Percentiles rank a stretch among this genome's conserved stretches.
Conservation (phyloP, 2,888 invertebrate species). For the Drosophila pseudotalamancana region DNA sequence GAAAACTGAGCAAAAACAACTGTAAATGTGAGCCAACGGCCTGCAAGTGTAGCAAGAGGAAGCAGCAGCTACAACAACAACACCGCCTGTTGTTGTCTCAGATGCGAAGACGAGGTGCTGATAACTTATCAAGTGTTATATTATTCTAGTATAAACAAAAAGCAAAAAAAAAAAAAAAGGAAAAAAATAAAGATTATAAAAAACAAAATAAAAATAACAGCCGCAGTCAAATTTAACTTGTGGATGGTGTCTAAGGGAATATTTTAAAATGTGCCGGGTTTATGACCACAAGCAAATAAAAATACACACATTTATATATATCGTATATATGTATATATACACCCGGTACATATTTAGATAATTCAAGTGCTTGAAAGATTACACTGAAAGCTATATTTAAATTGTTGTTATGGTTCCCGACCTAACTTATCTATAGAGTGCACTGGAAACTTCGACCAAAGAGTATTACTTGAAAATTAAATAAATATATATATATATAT, state of each 20-base stretch:
- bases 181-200: conserved; percentile 14
- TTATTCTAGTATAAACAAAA: conserved; percentile 53
- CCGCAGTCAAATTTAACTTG: conserved; percentile 17
- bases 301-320: neutral
- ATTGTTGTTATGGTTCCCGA: conserved; percentile 7
- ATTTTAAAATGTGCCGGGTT: conserved; percentile 8
- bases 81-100: conserved; percentile 56
- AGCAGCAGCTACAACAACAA: conserved; percentile 39
- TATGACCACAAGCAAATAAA: conserved; percentile 9
- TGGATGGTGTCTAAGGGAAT: conserved; percentile 20
- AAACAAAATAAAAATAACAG: conserved; percentile 19
- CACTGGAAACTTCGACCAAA: conserved; percentile 10
- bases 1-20: conserved; percentile 42
- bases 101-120: conserved; percentile 53
- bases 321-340: neutral
- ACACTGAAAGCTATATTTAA: conserved; percentile 27
- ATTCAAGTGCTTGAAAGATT: conserved; percentile 13
- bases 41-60: conserved; percentile 71
- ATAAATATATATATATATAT: neutral
- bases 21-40: conserved; percentile 77
- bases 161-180: neutral
- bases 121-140: conserved; percentile 75
- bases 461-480: conserved; percentile 3
- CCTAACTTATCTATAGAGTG: conserved; percentile 28
- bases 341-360: conserved; percentile 21